A percentile compares a stretch with the other conserved stretches of the same genome.
Evolutionary conservation across 2,888 invertebrate species (phyloP).

Genomic region (Thyatira batis): DNA sequence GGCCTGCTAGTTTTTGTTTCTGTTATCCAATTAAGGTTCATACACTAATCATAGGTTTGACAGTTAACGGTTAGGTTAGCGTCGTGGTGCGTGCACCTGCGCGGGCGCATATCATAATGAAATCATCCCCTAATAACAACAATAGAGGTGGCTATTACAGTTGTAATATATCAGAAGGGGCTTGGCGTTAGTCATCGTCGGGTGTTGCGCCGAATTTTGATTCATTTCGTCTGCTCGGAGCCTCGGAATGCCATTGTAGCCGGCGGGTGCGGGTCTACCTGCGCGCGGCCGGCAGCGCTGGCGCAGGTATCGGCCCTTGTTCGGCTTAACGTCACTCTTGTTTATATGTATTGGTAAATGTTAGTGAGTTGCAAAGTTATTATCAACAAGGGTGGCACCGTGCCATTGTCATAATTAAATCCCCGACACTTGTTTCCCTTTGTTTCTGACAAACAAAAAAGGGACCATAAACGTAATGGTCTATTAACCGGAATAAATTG

Average conservation of each 20-base stretch:
- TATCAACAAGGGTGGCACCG: conserved; percentile 64
- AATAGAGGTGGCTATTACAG: conserved; percentile 67
- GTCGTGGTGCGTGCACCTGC: conserved; percentile 47
- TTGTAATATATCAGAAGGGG: conserved; percentile 70
- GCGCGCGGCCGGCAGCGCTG: conserved; percentile 45
- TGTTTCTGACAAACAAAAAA: conserved; percentile 28
- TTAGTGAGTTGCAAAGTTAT: conserved; percentile 60
- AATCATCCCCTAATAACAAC: conserved; percentile 74
- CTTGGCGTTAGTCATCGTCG: conserved; percentile 55
- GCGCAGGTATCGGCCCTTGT: conserved; percentile 39
- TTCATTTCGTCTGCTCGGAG: conserved; percentile 78
- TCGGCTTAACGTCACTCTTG: conserved; percentile 43
- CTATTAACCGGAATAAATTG: conserved; percentile 37
- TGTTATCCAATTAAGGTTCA: conserved; percentile 28
- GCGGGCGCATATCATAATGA: conserved; percentile 61
- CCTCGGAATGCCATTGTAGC: conserved; percentile 78
- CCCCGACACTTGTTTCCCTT: conserved; percentile 38
- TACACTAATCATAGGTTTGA: conserved; percentile 49
- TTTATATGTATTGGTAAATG: conserved; percentile 75
- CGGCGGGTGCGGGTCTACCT: conserved; percentile 69
- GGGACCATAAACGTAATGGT: conserved; percentile 28
- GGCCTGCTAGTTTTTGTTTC: conserved; percentile 24
- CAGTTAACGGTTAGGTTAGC: conserved; percentile 49
- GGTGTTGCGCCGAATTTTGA: conserved; percentile 68
- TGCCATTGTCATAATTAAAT: conserved; percentile 44